Evolutionary conservation across 2,113 vertebrate species (phyloP).

Genomic region (Heptranchias perlo): DNA sequence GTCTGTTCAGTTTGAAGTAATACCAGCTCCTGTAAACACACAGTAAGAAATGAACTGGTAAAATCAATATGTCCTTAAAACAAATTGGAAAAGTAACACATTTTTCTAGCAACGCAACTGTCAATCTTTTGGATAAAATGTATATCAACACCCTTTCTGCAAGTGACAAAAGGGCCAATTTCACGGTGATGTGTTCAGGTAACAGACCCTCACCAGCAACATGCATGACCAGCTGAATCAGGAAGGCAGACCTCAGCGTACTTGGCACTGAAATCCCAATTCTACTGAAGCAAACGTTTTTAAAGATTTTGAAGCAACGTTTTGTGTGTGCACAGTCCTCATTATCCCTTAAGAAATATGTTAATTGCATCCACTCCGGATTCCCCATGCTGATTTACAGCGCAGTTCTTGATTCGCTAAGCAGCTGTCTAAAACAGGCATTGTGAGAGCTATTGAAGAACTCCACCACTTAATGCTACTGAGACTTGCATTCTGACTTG

Average conservation of each 20-base stretch:
- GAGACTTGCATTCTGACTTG: not conserved
- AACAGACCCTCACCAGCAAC: not conserved
- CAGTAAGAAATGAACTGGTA: not conserved
- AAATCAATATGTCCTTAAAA: constrained; percentile 34
- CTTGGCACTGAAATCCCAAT: not conserved
- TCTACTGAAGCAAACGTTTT: not conserved
- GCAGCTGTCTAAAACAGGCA: not conserved
- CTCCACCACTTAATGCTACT: not conserved
- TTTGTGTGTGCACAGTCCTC: not conserved
- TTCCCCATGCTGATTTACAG: not conserved
- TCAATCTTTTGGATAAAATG: not conserved
- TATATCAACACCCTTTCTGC: not conserved
- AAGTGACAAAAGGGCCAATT: not conserved
- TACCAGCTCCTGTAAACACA: not conserved
- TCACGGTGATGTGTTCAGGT: not conserved
- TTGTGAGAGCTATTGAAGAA: not conserved
- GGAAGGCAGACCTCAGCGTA: not conserved
- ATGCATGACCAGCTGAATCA: not conserved
- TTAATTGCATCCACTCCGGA: not conserved
- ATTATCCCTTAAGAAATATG: not conserved
- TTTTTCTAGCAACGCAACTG: not conserved
- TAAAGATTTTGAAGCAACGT: not conserved
- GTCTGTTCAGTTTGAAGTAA: not conserved
- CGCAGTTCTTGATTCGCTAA: not conserved
- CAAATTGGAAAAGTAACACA: not conserved